These are phyloP conservation scores for Zootermopsis nevadensis DNA, from an alignment of 2,888 invertebrate genomes.

Conservation along the genomic window DNA sequence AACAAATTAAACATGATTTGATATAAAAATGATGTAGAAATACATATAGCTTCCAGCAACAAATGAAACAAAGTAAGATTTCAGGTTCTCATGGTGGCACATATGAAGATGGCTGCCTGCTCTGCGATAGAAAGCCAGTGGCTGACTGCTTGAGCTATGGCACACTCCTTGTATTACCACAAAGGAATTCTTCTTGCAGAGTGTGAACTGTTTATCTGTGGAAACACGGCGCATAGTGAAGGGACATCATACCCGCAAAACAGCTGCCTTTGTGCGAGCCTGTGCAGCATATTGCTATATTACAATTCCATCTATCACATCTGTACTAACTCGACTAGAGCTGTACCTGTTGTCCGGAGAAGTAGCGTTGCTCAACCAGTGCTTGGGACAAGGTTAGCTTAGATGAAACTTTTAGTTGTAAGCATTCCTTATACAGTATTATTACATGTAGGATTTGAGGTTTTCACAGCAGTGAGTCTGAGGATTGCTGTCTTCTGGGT, in stretches of 20 bases:
- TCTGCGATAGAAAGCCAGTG: no score
- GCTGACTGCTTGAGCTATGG: no score
- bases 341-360: constrained; percentile 90
- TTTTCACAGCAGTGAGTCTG: no score
- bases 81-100: no score
- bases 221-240: constrained; percentile 75
- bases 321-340: constrained; percentile 81
- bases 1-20: constrained; percentile 1
- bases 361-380: constrained; percentile 88
- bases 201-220: constrained; percentile 83
- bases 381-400: constrained; percentile 85
- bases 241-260: constrained; percentile 81
- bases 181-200: constrained; percentile 65
- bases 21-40: neutral
- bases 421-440: neutral
- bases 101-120: no score
- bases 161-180: no score
- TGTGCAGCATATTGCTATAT: constrained; percentile 97
- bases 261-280: constrained; percentile 88
- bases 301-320: constrained; percentile 93
- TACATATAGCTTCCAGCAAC: no score
- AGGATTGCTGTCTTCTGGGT: no score
- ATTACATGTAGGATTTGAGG: neutral
- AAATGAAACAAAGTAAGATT: no score
- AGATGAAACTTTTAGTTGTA: neutral